phyloP scores from a whole-genome alignment of 2,113 vertebrate species.

The Diadophis punctatus region DNA sequence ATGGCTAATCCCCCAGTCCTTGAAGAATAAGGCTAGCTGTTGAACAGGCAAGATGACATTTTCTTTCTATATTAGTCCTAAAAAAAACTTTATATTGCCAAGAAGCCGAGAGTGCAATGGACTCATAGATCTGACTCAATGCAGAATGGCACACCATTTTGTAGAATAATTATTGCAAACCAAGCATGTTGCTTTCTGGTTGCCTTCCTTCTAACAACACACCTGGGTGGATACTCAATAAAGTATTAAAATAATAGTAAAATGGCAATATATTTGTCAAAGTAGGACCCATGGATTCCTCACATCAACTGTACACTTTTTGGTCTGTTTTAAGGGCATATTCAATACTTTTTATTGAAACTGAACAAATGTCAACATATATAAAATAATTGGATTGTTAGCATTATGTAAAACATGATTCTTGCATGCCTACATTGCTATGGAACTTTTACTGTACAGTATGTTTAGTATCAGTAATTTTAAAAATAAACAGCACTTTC shows the following conservation, averaged over 20 bases:
- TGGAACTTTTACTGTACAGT: background rate
- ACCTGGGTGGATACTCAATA: background rate
- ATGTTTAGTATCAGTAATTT: background rate
- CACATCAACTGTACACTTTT: background rate
- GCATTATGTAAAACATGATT: background rate
- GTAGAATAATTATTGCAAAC: background rate
- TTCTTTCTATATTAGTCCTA: background rate
- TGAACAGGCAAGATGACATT: background rate
- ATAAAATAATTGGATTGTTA: background rate
- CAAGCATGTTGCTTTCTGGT: background rate
- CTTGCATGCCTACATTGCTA: background rate
- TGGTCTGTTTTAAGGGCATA: background rate
- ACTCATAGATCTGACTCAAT: background rate
- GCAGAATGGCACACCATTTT: background rate
- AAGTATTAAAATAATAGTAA: background rate
- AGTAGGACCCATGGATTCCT: background rate
- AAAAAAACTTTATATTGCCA: background rate
- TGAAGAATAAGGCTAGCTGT: background rate
- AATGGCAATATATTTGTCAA: background rate
- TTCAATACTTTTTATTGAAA: background rate
- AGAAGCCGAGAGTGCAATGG: background rate
- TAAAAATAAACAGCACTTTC: background rate
- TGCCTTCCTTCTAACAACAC: background rate
- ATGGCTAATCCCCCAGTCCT: background rate
- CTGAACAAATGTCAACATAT: background rate